phyloP scores from a whole-genome alignment of 2,797 vertebrate species.

The Adelosebastes latens region DNA sequence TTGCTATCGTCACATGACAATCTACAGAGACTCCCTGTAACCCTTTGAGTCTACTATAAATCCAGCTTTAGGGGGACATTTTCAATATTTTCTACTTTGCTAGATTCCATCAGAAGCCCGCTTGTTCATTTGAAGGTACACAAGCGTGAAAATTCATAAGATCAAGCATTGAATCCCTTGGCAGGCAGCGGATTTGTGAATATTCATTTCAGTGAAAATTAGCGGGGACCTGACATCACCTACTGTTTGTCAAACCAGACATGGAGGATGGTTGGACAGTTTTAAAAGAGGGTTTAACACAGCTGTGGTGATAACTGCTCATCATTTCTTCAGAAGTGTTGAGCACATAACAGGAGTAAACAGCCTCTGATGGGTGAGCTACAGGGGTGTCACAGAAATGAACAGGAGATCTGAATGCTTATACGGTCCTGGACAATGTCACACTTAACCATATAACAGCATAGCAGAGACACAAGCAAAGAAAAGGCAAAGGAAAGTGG shows the following conservation, averaged over 20 bases:
- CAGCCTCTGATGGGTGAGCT: slow-evolving; percentile 3
- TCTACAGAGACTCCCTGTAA: neutral
- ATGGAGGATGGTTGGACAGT: neutral
- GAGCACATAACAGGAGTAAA: slow-evolving; percentile 16
- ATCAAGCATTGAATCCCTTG: neutral
- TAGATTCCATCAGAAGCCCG: neutral
- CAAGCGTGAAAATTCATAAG: neutral
- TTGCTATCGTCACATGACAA: too few species aligned
- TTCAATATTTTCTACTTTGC: neutral
- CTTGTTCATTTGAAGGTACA: neutral
- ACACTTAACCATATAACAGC: neutral
- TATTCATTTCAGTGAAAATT: neutral
- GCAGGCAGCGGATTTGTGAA: neutral
- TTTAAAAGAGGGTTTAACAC: neutral
- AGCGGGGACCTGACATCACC: neutral
- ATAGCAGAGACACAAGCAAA: neutral
- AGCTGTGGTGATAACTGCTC: neutral
- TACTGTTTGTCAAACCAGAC: neutral
- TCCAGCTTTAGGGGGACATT: neutral
- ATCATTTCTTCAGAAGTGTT: slow-evolving; percentile 7
- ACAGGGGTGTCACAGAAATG: slow-evolving; percentile 6
- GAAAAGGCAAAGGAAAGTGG: slow-evolving; percentile 10
- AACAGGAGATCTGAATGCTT: slow-evolving; percentile 6
- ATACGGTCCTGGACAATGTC: slow-evolving; percentile 11
- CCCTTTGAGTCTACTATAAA: neutral